A percentile compares a stretch with the other conserved stretches of the same genome.
phyloP scores from a whole-genome alignment of 2,888 invertebrate genomes.

The Unio delphinus region DNA sequence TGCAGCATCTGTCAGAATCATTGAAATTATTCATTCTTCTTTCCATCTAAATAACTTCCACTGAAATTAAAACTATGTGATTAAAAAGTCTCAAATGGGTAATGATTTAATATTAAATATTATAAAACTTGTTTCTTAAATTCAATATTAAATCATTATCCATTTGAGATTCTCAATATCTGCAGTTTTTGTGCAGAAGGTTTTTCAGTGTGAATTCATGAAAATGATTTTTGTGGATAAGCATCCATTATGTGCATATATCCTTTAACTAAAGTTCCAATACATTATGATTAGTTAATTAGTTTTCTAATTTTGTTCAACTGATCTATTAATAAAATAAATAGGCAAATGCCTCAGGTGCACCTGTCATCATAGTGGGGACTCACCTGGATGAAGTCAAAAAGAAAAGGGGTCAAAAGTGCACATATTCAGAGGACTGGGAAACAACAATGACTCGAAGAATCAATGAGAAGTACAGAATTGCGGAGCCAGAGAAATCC shows the following conservation, averaged over 20 bases:
- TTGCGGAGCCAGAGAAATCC: conserved; percentile 95
- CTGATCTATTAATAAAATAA: conserved; percentile 1
- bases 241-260: background rate
- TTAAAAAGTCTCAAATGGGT: too few relatives aligned
- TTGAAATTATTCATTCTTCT: too few relatives aligned
- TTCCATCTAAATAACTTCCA: too few relatives aligned
- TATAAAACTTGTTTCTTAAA: too few relatives aligned
- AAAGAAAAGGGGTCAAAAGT: conserved; percentile 75
- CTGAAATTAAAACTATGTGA: too few relatives aligned
- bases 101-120: too few relatives aligned
- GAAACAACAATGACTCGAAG: conserved; percentile 87
- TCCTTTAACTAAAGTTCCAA: background rate
- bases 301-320: background rate
- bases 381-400: conserved; percentile 89
- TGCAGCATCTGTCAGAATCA: too few relatives aligned
- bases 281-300: background rate
- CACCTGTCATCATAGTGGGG: conserved; percentile 95
- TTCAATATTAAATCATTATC: too few relatives aligned
- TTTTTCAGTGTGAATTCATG: too few relatives aligned
- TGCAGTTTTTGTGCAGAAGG: too few relatives aligned
- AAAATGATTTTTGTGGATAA: too few relatives aligned
- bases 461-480: conserved; percentile 77
- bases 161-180: too few relatives aligned
- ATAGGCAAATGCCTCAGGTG: conserved; percentile 92
- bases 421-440: conserved; percentile 80